phyloP scores from a whole-genome alignment of 2,113 vertebrate genomes.

The Carassius carassius region DNA sequence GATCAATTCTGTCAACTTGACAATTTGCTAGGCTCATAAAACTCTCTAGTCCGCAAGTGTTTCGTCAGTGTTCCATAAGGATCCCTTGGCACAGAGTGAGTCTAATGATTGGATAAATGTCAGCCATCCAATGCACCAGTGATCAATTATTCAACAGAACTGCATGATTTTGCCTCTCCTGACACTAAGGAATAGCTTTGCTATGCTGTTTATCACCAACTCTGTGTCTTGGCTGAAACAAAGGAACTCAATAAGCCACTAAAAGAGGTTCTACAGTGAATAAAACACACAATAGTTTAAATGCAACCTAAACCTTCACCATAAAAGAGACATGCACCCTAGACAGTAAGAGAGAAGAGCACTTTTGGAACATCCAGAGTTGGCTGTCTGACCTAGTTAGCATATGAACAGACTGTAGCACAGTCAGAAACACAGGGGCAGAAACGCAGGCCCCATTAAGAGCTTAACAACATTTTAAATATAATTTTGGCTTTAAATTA shows the following conservation, averaged over 20 bases:
- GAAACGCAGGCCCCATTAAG: conserved; percentile 26
- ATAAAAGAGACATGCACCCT: conserved; percentile 54
- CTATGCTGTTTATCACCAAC: conserved; percentile 28
- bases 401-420: conserved; percentile 54
- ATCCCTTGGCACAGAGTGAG: conserved; percentile 30
- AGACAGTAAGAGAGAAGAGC: conserved; percentile 59
- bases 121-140: conserved; percentile 44
- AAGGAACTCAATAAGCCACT: conserved; percentile 26
- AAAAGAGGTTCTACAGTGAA: conserved; percentile 1
- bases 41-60: background rate
- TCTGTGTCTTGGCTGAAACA: conserved; percentile 13
- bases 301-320: conserved; percentile 38
- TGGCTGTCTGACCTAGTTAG: conserved; percentile 67
- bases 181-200: conserved; percentile 19
- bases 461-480: conserved; percentile 9
- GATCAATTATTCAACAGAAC: conserved; percentile 65
- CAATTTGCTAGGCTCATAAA: conserved; percentile 34
- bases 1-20: background rate
- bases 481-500: background rate
- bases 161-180: conserved; percentile 37
- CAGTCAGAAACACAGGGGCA: conserved; percentile 39
- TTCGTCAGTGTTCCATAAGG: conserved; percentile 12
- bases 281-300: conserved; percentile 45
- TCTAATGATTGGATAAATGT: conserved; percentile 55
- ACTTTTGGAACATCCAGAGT: conserved; percentile 40